Conservation (phyloP, 2,113 vertebrate genomes). For the Acinonyx jubatus region DNA sequence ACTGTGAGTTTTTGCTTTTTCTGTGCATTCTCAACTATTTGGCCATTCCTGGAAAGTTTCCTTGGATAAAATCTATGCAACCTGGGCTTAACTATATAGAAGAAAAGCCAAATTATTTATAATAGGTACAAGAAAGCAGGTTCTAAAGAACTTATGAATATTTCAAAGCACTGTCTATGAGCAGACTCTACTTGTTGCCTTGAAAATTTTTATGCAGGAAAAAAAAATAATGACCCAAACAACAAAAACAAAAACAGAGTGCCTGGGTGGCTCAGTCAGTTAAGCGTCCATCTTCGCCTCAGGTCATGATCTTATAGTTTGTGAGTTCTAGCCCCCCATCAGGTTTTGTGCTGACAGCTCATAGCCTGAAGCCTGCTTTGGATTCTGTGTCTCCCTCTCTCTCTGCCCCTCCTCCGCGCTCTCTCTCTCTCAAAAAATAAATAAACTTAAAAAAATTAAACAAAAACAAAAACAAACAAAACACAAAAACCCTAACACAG, state of each 20-base stretch:
- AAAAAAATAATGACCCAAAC: neutral
- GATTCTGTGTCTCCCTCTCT: no score
- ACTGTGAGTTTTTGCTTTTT: neutral
- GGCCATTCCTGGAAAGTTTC: neutral
- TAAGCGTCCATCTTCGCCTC: no score
- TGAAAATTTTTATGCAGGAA: neutral
- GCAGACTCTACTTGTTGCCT: neutral
- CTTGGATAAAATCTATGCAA: neutral
- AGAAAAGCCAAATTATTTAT: neutral
- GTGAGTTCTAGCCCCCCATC: no score
- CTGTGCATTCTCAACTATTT: neutral
- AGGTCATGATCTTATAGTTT: no score
- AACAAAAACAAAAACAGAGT: neutral
- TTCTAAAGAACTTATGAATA: neutral
- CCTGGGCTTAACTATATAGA: neutral
- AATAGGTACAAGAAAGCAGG: neutral
- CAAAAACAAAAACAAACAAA: neutral
- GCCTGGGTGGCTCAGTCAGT: no score
- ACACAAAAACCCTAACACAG: neutral
- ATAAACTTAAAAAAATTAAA: no score
- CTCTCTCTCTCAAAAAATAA: no score
- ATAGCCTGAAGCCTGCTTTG: no score
- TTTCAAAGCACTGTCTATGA: neutral
- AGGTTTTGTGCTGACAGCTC: no score
- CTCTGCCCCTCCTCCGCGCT: no score